Evolutionary conservation across 2,888 invertebrate species (phyloP).

Genomic region (Macrophya alboannulata): DNA sequence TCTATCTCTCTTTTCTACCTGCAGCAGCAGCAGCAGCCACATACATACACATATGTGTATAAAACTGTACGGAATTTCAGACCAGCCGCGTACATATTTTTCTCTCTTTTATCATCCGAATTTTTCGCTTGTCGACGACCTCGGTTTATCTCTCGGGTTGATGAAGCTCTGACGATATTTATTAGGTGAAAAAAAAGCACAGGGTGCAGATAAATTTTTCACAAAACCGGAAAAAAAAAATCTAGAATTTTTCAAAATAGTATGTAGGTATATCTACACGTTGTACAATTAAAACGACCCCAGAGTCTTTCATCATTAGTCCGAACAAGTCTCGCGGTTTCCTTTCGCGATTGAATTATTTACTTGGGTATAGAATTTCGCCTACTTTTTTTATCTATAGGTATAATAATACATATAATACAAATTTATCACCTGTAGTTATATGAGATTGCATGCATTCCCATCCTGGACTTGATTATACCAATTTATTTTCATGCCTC

Average conservation of each 20-base stretch:
- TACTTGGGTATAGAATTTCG: background rate
- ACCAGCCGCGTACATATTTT: background rate
- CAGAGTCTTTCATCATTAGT: background rate
- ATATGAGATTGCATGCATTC: conserved; percentile 64
- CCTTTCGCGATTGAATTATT: background rate
- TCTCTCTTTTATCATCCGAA: conserved; percentile 16
- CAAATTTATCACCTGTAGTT: conserved; percentile 34
- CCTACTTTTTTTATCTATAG: background rate
- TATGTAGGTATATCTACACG: background rate
- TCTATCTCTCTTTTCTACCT: background rate
- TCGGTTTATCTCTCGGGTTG: background rate
- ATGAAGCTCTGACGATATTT: conserved; percentile 9
- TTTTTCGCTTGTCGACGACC: background rate
- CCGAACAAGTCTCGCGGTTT: background rate
- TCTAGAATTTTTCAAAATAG: background rate
- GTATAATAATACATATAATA: background rate
- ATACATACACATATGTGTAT: background rate
- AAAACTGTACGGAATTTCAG: background rate
- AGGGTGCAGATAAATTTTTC: background rate
- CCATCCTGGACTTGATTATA: conserved; percentile 66
- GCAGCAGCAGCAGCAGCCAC: background rate
- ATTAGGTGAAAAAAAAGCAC: background rate
- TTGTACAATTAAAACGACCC: background rate
- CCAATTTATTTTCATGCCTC: conserved; percentile 69
- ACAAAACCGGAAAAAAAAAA: background rate